phyloP scores from a whole-genome alignment of 2,797 vertebrate species.

The Threskiornis aethiopicus region DNA sequence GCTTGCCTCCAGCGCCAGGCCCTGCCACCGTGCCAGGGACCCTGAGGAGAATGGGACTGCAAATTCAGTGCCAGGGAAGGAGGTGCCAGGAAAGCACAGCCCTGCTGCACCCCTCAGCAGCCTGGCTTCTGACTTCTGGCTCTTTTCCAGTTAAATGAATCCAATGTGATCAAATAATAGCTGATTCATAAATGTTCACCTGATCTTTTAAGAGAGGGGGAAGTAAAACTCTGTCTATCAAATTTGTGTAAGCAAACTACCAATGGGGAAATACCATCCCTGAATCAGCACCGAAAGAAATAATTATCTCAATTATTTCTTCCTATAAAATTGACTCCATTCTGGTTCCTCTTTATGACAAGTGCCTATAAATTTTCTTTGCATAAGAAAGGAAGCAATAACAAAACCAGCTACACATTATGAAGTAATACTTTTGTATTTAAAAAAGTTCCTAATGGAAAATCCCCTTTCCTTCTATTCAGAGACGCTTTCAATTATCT shows the following conservation, averaged over 20 bases:
- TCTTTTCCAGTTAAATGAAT: background rate
- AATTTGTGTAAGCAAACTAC: background rate
- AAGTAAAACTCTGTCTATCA: background rate
- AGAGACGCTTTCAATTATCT: background rate
- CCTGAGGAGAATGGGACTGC: background rate
- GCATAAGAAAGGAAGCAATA: background rate
- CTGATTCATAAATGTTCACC: background rate
- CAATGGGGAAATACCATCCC: background rate
- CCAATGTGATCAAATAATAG: background rate
- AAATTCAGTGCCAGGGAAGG: background rate
- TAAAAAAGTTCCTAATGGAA: background rate
- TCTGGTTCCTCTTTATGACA: background rate
- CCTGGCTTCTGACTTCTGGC: background rate
- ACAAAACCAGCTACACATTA: background rate
- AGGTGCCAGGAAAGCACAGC: background rate
- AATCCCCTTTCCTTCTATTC: background rate
- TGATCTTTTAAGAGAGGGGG: background rate
- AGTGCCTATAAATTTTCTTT: background rate
- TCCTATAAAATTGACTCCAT: background rate
- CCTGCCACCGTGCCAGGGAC: background rate
- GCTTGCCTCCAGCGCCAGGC: fast-evolving
- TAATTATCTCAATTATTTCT: background rate
- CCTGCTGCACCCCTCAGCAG: background rate
- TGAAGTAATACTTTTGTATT: background rate
- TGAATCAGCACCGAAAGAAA: background rate